These are phyloP conservation scores for Drosophila maculinotata DNA, from an alignment of 2,888 invertebrate genomes.

Conservation along the genomic window DNA sequence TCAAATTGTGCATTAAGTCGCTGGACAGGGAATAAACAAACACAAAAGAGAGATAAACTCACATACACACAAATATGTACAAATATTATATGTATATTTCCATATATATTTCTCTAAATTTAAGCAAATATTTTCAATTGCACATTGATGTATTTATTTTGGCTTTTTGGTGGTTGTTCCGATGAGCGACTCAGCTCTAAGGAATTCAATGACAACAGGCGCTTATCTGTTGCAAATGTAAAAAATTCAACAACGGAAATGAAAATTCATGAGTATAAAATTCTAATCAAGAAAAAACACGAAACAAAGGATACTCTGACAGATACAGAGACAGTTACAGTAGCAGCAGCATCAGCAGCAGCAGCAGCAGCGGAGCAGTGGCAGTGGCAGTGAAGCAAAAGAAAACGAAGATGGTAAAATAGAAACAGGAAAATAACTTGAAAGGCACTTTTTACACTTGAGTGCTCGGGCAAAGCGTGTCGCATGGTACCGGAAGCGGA, in stretches of 20 bases:
- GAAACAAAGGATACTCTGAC: constrained; percentile 55
- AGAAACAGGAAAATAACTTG: constrained; percentile 72
- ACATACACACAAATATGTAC: constrained; percentile 13
- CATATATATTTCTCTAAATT: background rate
- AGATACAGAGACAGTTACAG: constrained; percentile 15
- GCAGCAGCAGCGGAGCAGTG: constrained; percentile 8
- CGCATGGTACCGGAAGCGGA: constrained; percentile 74
- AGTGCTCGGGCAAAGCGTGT: constrained; percentile 67
- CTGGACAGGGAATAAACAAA: constrained; percentile 34
- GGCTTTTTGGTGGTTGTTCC: constrained; percentile 25
- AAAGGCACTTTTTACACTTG: constrained; percentile 78
- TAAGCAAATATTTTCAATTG: constrained; percentile 8
- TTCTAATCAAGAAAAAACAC: constrained; percentile 66
- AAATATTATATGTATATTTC: background rate
- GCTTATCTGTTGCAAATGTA: constrained; percentile 31
- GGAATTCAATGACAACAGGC: constrained; percentile 47
- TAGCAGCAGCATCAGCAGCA: constrained; percentile 9
- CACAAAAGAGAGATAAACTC: constrained; percentile 4
- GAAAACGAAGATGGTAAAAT: constrained; percentile 52
- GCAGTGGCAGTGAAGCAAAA: constrained; percentile 12
- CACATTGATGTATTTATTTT: constrained; percentile 19
- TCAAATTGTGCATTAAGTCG: constrained; percentile 49
- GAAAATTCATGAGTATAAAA: constrained; percentile 74
- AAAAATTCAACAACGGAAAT: constrained; percentile 68
- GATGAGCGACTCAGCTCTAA: constrained; percentile 31